A percentile compares a stretch with the other conserved stretches of the same genome.
phyloP scores from a whole-genome alignment of 2,797 vertebrate genomes.

The Meriones psammophilus region DNA sequence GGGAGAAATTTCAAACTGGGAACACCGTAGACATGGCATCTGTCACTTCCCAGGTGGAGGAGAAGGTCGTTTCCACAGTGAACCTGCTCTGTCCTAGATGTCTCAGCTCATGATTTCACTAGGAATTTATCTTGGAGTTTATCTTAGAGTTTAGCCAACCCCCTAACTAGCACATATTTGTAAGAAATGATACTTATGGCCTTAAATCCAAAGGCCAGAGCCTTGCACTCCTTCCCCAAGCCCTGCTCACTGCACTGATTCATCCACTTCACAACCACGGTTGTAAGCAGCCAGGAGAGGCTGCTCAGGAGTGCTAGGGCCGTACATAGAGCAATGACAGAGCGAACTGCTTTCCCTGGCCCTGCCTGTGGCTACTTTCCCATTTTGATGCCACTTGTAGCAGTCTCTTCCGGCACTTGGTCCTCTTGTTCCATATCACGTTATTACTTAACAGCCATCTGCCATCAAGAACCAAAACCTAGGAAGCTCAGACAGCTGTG shows the following conservation, averaged over 20 bases:
- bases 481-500: not conserved
- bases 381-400: fast-evolving
- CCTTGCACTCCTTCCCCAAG: not conserved
- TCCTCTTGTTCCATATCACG: not conserved
- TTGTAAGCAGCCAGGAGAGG: not conserved
- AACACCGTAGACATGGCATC: not conserved
- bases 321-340: not conserved
- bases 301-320: not conserved
- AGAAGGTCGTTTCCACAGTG: not conserved
- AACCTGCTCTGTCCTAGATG: not conserved
- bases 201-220: not conserved
- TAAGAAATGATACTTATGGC: not conserved
- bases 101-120: not conserved
- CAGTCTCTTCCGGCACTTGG: not conserved
- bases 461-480: not conserved
- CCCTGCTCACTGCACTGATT: not conserved
- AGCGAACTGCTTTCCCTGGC: not conserved
- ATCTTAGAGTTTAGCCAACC: not conserved
- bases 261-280: not conserved
- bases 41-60: not conserved
- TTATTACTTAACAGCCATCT: not conserved
- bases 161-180: not conserved
- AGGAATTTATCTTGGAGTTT: not conserved
- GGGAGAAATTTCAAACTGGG: not conserved
- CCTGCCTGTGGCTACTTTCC: not conserved